Conservation (phyloP, 2,888 invertebrate species). For the Apomyelois bistriatella region DNA sequence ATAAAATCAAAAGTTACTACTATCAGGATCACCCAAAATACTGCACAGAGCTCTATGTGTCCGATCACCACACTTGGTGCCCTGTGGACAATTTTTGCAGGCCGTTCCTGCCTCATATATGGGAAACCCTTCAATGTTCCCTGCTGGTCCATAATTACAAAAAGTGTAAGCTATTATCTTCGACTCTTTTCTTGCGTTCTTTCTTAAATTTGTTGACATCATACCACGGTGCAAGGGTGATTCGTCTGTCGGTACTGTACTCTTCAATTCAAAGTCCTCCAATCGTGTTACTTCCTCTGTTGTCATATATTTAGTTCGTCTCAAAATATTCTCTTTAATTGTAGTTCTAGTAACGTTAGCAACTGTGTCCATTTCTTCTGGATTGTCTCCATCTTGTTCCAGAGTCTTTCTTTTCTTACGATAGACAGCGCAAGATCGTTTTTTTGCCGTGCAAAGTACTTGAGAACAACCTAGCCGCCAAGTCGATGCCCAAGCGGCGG, state of each 20-base stretch:
- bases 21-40: conserved; percentile 56
- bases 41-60: conserved; percentile 65
- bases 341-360: conserved; percentile 25
- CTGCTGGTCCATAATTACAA: conserved; percentile 73
- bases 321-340: conserved; percentile 43
- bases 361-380: conserved; percentile 13
- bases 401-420: conserved; percentile 42
- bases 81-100: conserved; percentile 63
- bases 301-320: conserved; percentile 55
- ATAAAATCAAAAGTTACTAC: neutral
- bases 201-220: conserved; percentile 22
- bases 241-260: conserved; percentile 23
- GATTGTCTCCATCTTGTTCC: neutral
- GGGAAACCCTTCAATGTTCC: conserved; percentile 69
- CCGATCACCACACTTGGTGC: conserved; percentile 56
- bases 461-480: conserved; percentile 71
- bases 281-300: conserved; percentile 30
- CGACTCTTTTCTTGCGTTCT: conserved; percentile 38
- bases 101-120: conserved; percentile 61
- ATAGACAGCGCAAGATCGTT: conserved; percentile 52
- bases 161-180: conserved; percentile 65
- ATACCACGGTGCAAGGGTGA: conserved; percentile 58
- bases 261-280: conserved; percentile 36
- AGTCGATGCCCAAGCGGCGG: conserved; percentile 69
- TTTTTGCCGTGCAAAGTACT: conserved; percentile 59